Evolutionary conservation across 2,888 invertebrate species (phyloP), one percentile per base, ranked within the genome.

Genomic region (Eledona agricola): DNA sequence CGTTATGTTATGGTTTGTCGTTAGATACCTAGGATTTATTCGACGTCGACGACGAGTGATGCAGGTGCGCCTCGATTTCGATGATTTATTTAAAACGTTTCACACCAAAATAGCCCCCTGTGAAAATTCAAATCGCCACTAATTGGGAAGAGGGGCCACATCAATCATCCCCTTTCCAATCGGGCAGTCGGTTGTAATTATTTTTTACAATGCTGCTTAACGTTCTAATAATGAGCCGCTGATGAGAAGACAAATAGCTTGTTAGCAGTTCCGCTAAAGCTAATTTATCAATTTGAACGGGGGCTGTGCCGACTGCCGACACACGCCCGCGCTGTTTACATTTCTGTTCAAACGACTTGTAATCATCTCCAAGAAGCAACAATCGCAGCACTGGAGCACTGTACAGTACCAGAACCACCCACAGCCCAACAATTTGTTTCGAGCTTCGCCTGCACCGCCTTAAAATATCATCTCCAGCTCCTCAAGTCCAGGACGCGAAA

Each of bases 161-260:
- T 47, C 37, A 47, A 47, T 47, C 47, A 47, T 47, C 22, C 28
- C 37, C 28, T 47, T 20, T 19, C 28, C 13, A 28, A 17, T 47
- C 11, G 19, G 5, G 20, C 5, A 47, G 29, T 47, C 47, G 23
- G 28, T 37, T 37, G 29, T 47, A 47, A 47, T 47, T 47, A 47
- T 47, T 47, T 47, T 47, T 47, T 47, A 29, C 47, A 37, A 47
- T 28, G 28, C 37, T 47, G 35, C 37, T 47, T 47, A 47, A 47
- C 47, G 47, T 47, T 29, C 37, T 47, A 55, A 50, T 55, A 55
- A 55, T 55, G 50, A 52, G 19, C 38, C 51, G 57, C 49, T 59
- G 55, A 62, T 56, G 61, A 51, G 55, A 69, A 65, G 66, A 67
- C 66, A 65, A 66, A 69, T 67, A 54, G 64, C 64, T 67, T 65